Percentiles rank a stretch among this genome's conserved stretches.
Evolutionary conservation across 2,797 vertebrate species (phyloP).

Genomic region (Fundulus diaphanus): DNA sequence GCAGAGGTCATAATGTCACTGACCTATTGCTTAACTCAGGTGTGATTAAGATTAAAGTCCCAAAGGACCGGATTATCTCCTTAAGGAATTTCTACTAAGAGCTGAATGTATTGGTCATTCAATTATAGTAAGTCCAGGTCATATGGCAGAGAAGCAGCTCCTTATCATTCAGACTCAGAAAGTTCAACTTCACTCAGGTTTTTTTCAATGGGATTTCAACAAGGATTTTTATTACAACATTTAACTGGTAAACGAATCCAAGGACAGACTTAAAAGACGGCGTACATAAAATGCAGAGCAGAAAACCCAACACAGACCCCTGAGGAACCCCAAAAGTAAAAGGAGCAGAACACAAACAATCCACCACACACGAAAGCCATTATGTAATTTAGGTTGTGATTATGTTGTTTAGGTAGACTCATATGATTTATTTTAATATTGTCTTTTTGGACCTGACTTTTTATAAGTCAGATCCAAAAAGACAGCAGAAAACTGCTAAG

Average conservation of each 20-base stretch:
- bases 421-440: not conserved
- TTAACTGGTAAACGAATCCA: not conserved
- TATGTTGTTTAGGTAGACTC: no score
- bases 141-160: not conserved
- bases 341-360: not conserved
- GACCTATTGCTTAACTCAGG: not conserved
- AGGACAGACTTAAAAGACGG: not conserved
- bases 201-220: not conserved
- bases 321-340: not conserved
- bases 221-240: not conserved
- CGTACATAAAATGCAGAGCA: not conserved
- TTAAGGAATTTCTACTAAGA: not conserved
- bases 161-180: not conserved
- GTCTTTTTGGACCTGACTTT: not conserved
- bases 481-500: not conserved
- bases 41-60: not conserved
- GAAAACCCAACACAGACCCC: not conserved
- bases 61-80: not conserved
- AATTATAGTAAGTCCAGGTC: not conserved
- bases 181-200: not conserved
- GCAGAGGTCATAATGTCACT: not conserved
- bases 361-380: not conserved
- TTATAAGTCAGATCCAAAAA: not conserved
- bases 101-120: not conserved
- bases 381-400: not conserved